Percentiles rank a stretch among this genome's conserved stretches.
phyloP scores from a whole-genome alignment of 2,797 vertebrate genomes.

The Cynopterus sphinx region DNA sequence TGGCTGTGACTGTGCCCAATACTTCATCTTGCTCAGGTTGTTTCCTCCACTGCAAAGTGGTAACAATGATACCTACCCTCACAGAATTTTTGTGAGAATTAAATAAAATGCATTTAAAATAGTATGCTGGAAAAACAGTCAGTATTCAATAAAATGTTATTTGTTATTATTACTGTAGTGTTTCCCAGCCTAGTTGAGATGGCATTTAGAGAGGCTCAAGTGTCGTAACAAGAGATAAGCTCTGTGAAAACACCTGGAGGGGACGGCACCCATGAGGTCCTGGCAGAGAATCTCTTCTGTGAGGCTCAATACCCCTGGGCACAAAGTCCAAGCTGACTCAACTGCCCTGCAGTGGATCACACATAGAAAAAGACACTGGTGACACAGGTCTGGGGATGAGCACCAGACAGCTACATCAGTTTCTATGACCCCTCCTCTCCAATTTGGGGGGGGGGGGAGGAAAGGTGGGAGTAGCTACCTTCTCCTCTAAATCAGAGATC shows the following conservation, averaged over 20 bases:
- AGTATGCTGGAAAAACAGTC: background rate
- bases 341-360: background rate
- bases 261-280: background rate
- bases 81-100: background rate
- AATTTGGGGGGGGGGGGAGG: background rate
- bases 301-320: background rate
- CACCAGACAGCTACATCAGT: background rate
- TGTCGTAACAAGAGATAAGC: rapidly evolving
- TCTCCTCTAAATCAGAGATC: background rate
- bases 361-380: rapidly evolving
- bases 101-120: background rate
- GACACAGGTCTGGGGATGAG: background rate
- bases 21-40: rapidly evolving
- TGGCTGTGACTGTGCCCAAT: background rate
- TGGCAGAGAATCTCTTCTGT: background rate
- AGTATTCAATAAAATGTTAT: rapidly evolving
- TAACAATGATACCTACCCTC: background rate
- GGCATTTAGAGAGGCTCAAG: background rate
- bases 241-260: rapidly evolving
- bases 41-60: background rate
- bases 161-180: rapidly evolving
- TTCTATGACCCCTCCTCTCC: background rate
- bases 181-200: rapidly evolving
- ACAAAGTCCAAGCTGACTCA: background rate
- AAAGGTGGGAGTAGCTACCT: background rate